Evolutionary conservation across 2,888 invertebrate species (phyloP).

Genomic region (Anticlea derivata): DNA sequence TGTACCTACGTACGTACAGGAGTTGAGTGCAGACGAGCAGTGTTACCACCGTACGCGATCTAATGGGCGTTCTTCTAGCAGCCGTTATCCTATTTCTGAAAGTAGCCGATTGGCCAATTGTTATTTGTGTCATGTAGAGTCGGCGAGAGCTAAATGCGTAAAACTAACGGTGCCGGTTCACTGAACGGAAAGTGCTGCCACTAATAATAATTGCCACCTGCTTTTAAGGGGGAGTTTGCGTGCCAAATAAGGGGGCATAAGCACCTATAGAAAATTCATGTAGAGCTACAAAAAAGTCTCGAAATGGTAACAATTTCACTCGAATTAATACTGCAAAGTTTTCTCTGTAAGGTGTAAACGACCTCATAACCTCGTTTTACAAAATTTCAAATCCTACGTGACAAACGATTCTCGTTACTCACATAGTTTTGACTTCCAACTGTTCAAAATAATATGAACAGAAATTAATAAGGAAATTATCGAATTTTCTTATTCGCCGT

Average conservation of each 20-base stretch:
- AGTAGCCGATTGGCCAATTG: conserved; percentile 66
- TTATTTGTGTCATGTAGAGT: conserved; percentile 77
- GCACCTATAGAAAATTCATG: conserved; percentile 19
- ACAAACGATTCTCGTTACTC: conserved; percentile 16
- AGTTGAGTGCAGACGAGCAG: too few relatives aligned
- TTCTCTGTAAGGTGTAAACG: neutral
- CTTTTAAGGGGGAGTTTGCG: conserved; percentile 63
- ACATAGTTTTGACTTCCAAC: neutral
- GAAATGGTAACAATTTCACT: conserved; percentile 11
- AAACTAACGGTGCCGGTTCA: conserved; percentile 80
- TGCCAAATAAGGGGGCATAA: conserved; percentile 32
- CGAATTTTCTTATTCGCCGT: too few relatives aligned
- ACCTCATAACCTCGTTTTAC: conserved; percentile 9
- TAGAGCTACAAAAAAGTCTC: conserved; percentile 8
- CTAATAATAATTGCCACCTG: conserved; percentile 78
- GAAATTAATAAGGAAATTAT: too few relatives aligned
- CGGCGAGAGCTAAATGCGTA: conserved; percentile 75
- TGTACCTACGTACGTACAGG: too few relatives aligned
- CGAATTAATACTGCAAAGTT: neutral
- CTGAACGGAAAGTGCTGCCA: conserved; percentile 73
- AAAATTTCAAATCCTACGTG: conserved; percentile 8
- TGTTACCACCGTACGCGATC: neutral
- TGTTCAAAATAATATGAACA: too few relatives aligned
- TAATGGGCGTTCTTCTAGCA: conserved; percentile 2
- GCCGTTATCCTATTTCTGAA: conserved; percentile 47